A percentile compares a stretch with the other conserved stretches of the same genome.
These are phyloP conservation scores for Pungitius pungitius DNA, from an alignment of 2,113 vertebrate genomes.

Conservation along the genomic window DNA sequence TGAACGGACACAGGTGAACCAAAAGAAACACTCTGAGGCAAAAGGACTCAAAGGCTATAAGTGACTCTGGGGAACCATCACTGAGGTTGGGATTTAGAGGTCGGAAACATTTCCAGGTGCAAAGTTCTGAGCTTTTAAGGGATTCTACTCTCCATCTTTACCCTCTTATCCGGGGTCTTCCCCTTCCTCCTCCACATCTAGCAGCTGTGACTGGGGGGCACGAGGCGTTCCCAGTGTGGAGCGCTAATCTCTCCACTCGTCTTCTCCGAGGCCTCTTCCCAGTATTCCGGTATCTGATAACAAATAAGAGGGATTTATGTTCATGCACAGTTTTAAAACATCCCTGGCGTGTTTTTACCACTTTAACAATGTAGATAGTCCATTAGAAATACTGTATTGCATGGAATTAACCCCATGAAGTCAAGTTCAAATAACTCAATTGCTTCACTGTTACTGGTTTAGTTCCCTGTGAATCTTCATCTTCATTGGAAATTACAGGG, in stretches of 20 bases:
- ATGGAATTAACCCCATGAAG: background rate
- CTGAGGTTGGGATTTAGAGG: background rate
- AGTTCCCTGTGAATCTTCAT: background rate
- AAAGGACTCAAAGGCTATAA: background rate
- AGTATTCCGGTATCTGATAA: background rate
- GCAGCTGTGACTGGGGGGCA: no score
- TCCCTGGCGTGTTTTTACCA: background rate
- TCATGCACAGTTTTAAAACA: background rate
- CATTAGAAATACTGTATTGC: background rate
- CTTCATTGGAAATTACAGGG: background rate
- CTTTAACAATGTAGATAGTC: background rate
- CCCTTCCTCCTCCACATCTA: no score
- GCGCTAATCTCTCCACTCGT: no score
- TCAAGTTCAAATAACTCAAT: background rate
- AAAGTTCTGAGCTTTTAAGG: background rate
- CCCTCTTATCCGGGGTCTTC: no score
- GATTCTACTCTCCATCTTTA: background rate
- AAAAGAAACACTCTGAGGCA: background rate
- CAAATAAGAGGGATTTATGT: background rate
- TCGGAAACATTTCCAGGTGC: background rate
- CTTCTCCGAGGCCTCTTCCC: no score
- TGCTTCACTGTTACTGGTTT: background rate
- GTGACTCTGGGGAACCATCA: constrained; percentile 5
- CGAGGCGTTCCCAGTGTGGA: no score
- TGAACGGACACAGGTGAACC: constrained; percentile 5